phyloP scores from a whole-genome alignment of 1,140 invertebrate species.

The Drosophila hydei region DNA sequence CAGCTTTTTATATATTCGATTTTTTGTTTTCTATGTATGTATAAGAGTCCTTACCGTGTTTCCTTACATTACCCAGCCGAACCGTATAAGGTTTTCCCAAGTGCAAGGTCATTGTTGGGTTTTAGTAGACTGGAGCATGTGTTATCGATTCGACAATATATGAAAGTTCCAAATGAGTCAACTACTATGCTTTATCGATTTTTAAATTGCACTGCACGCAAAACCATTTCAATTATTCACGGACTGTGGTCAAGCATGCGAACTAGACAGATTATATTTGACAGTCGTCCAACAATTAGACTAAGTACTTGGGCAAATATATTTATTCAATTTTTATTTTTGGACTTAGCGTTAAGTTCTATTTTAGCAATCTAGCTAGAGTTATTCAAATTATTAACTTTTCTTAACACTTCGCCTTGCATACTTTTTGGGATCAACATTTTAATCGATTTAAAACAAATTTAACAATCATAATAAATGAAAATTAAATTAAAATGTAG shows the following conservation, averaged over 20 bases:
- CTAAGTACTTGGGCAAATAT: constrained; percentile 10
- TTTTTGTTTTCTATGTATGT: neutral
- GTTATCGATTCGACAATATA: constrained; percentile 59
- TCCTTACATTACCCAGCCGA: too few species aligned
- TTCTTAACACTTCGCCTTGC: too few species aligned
- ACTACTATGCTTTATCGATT: constrained; percentile 62
- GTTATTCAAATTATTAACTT: too few species aligned
- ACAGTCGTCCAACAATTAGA: neutral
- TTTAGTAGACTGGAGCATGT: constrained; percentile 33
- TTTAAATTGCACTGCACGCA: constrained; percentile 53
- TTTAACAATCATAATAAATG: too few species aligned
- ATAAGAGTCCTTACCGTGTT: neutral
- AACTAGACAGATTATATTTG: neutral
- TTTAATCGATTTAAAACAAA: too few species aligned
- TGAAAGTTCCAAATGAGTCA: constrained; percentile 58
- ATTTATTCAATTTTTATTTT: too few species aligned
- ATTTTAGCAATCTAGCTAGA: neutral
- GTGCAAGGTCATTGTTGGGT: constrained; percentile 39
- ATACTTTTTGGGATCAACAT: too few species aligned
- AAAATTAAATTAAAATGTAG: too few species aligned
- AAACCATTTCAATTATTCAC: constrained; percentile 65
- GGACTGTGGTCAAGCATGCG: constrained; percentile 6
- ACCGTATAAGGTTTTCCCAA: constrained; percentile 3
- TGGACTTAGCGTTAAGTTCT: too few species aligned
- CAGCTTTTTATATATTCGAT: neutral